Percentiles rank a stretch among this genome's conserved stretches.
Evolutionary conservation across 2,888 invertebrate genomes (phyloP).

Genomic region (Machimus atricapillus): DNA sequence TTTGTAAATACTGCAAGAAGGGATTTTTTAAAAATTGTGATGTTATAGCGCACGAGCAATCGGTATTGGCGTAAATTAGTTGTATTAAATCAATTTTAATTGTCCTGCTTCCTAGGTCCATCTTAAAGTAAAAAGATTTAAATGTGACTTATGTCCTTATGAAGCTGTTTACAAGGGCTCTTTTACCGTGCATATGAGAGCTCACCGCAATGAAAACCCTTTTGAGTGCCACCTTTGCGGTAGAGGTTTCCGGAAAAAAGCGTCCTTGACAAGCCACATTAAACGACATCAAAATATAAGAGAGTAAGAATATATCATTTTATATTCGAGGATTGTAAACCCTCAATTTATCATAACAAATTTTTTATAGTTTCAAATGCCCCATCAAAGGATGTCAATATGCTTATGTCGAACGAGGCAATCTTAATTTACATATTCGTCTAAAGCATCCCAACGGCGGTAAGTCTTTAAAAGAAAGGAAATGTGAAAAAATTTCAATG

Average conservation of each 20-base stretch:
- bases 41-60: constrained; percentile 54
- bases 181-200: constrained; percentile 54
- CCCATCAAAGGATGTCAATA: constrained; percentile 40
- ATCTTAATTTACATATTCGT: constrained; percentile 43
- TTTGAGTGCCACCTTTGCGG: constrained; percentile 55
- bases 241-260: constrained; percentile 55
- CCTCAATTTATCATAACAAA: neutral
- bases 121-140: constrained; percentile 25
- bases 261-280: constrained; percentile 53
- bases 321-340: neutral
- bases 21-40: constrained; percentile 59
- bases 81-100: neutral
- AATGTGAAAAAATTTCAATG: neutral
- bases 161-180: constrained; percentile 55
- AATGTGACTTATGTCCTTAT: constrained; percentile 52
- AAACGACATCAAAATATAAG: constrained; percentile 53
- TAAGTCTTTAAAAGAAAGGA: neutral
- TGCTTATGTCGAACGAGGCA: constrained; percentile 42
- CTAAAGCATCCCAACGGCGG: constrained; percentile 39
- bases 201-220: constrained; percentile 54
- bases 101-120: constrained; percentile 31
- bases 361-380: constrained; percentile 38
- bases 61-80: constrained; percentile 45
- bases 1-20: constrained; percentile 55
- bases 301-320: constrained; percentile 47